Evolutionary conservation across 1,140 invertebrate genomes (phyloP).

Genomic region (Bicyclus anynana): DNA sequence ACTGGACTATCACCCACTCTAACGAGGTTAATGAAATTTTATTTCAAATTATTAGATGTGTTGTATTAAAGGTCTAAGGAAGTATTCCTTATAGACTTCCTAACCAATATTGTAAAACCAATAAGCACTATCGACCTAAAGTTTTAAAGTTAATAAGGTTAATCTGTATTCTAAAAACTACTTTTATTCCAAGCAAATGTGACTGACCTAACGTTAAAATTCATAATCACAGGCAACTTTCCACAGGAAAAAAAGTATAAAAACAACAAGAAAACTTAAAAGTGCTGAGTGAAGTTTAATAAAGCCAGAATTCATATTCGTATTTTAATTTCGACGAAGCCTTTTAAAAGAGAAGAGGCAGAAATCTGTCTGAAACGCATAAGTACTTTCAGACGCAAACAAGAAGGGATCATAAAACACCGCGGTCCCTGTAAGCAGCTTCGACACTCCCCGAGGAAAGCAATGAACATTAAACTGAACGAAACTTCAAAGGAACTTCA

Average conservation of each 20-base stretch:
- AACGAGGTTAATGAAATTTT: too few species aligned
- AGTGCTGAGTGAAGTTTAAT: constrained; percentile 5
- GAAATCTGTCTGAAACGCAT: constrained; percentile 20
- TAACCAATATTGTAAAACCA: too few species aligned
- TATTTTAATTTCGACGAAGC: constrained; percentile 22
- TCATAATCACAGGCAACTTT: not conserved
- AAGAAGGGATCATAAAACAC: constrained; percentile 31
- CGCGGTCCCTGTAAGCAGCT: constrained; percentile 30
- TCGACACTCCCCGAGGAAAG: constrained; percentile 31
- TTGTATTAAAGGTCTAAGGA: too few species aligned
- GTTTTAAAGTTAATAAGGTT: not conserved
- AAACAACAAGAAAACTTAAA: constrained; percentile 7
- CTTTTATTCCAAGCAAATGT: not conserved
- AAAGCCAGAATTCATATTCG: constrained; percentile 6
- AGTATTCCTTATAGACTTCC: too few species aligned
- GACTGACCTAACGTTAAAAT: not conserved
- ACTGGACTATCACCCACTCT: too few species aligned
- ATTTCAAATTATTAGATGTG: too few species aligned
- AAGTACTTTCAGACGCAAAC: constrained; percentile 28
- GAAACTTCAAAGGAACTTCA: constrained; percentile 35
- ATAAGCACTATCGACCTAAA: too few species aligned
- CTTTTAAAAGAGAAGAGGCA: constrained; percentile 18
- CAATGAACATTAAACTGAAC: constrained; percentile 32
- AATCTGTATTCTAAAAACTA: not conserved
- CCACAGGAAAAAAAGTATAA: not conserved